phyloP scores from a whole-genome alignment of 2,113 vertebrate species.

The Notothenia coriiceps region DNA sequence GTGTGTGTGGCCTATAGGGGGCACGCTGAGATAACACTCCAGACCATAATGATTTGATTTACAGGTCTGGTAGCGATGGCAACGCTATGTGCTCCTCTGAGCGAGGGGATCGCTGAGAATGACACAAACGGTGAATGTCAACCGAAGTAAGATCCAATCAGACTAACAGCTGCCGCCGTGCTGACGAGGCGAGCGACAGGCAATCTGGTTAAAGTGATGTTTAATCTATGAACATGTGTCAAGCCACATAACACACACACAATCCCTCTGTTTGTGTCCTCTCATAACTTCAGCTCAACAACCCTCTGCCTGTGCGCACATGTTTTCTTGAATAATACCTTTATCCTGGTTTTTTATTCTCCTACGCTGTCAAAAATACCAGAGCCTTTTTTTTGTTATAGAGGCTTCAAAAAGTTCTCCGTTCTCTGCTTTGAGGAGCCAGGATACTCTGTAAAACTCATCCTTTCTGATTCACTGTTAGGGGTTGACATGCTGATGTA shows the following conservation, averaged over 20 bases:
- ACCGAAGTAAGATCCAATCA: constrained; percentile 33
- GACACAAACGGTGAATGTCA: constrained; percentile 43
- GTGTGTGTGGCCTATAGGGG: neutral
- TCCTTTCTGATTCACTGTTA: neutral
- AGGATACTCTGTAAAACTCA: neutral
- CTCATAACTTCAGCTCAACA: neutral
- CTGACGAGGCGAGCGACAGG: constrained; percentile 17
- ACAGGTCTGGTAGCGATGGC: constrained; percentile 47
- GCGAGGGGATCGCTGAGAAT: neutral
- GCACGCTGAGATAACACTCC: constrained; percentile 28
- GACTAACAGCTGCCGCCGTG: constrained; percentile 7
- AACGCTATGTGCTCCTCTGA: constrained; percentile 17
- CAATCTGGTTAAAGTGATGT: constrained; percentile 31
- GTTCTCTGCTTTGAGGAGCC: neutral
- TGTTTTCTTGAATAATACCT: constrained; percentile 10
- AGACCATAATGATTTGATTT: constrained; percentile 51
- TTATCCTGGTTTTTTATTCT: neutral
- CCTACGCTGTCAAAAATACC: neutral
- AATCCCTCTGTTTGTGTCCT: neutral
- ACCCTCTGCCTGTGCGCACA: neutral
- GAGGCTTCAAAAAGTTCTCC: constrained; percentile 6
- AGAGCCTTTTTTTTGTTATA: constrained; percentile 12
- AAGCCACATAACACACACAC: neutral
- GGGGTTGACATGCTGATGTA: neutral
- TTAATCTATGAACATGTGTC: constrained; percentile 26